A percentile compares a stretch with the other conserved stretches of the same genome.
Evolutionary conservation across 1,140 invertebrate species (phyloP).

Genomic region (Scaptomyza hsui): DNA sequence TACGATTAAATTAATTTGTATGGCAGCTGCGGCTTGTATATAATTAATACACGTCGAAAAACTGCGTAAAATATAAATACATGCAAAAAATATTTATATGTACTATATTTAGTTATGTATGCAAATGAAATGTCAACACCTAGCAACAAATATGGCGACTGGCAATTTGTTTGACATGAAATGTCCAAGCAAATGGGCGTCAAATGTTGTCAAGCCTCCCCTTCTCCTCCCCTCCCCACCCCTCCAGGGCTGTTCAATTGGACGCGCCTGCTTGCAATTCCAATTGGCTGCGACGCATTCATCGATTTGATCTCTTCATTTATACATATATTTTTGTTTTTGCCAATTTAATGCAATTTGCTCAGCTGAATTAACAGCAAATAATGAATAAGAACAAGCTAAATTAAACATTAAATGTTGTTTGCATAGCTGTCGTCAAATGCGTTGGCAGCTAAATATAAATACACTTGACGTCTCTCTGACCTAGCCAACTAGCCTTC

Average conservation of each 20-base stretch:
- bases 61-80: conserved; percentile 41
- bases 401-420: conserved; percentile 9
- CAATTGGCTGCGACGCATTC: conserved; percentile 31
- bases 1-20: conserved; percentile 74
- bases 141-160: conserved; percentile 50
- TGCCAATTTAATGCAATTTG: conserved; percentile 47
- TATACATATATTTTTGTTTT: conserved; percentile 11
- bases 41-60: conserved; percentile 73
- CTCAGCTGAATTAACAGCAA: conserved; percentile 38
- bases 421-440: conserved; percentile 42
- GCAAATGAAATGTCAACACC: conserved; percentile 72
- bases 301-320: conserved; percentile 43
- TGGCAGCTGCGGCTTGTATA: conserved; percentile 65
- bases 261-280: conserved; percentile 34
- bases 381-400: conserved; percentile 24
- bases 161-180: conserved; percentile 64
- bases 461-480: conserved; percentile 41
- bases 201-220: conserved; percentile 20
- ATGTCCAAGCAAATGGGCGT: conserved; percentile 59
- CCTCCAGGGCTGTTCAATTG: conserved; percentile 25
- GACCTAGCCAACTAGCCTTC: conserved; percentile 6
- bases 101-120: conserved; percentile 17
- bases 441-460: conserved; percentile 60
- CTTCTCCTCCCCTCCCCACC: background rate
- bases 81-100: conserved; percentile 9